Evolutionary conservation across 1,140 invertebrate genomes (phyloP), one percentile per base, ranked within the genome.

Genomic region (Yoshiicerus persimilis): DNA sequence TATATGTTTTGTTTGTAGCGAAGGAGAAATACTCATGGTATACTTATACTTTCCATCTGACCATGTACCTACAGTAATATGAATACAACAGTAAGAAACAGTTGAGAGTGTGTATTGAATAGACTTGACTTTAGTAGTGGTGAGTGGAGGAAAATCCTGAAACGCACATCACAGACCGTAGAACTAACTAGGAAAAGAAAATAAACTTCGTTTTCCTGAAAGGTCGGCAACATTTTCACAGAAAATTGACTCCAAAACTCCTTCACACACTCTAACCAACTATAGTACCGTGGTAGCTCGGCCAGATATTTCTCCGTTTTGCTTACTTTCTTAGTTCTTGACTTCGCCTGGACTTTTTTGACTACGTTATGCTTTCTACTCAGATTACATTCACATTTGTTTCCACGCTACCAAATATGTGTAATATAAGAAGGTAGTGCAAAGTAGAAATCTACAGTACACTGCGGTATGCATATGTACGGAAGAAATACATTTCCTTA

Each of bases 171-270:
- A 0, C 8, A 16, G 4, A 11, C 9, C 1, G 27, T 36, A 32
- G 16, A 16, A n/a, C n/a, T 34, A 80, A 36, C 75, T 80, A 80
- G 11, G 83, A 30, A 84, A 62, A 62, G 41, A 84, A 84, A 84
- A 84, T 84, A 84, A 84, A 84, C 83, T 84, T 56, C n/a, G 83
- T 84, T 56, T 84, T 38, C 83, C 23, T 84, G 83, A 84, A 84
- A 84, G 83, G 83, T 84, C 83, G 83, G 83, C 83, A 84, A 84
- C 83, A 84, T 84, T 84, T 84, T 84, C 47, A 84, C 83, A 84
- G 38, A 84, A 84, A 84, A 84, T 84, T 84, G 83, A 84, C 83
- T 84, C 38, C 83, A 41, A 84, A 84, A 84, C 83, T 84, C 47
- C 38, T 84, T 84, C 83, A 84, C 83, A 84, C 83, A 84, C 83